phyloP scores from a whole-genome alignment of 2,797 vertebrate genomes.

The Eutrigla gurnardus region DNA sequence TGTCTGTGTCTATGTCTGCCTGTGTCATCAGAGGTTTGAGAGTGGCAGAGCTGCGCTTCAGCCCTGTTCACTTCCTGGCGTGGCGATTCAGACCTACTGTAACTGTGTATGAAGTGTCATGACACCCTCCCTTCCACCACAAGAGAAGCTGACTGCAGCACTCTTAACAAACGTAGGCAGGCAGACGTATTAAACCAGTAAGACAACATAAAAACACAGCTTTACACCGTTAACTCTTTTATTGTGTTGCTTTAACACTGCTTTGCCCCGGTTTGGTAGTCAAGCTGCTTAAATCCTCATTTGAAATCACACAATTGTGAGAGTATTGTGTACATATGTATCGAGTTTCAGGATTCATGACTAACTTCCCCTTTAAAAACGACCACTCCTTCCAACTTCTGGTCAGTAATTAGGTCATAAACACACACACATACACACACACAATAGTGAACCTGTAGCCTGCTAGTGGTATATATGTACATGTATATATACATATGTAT shows the following conservation, averaged over 20 bases:
- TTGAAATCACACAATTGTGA: neutral
- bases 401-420: constrained; percentile 39
- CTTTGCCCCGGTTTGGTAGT: neutral
- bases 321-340: neutral
- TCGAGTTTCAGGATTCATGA: constrained; percentile 21
- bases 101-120: constrained; percentile 43
- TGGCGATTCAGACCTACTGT: constrained; percentile 53
- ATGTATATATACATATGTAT: too few relatives aligned
- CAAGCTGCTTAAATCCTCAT: neutral
- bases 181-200: constrained; percentile 4
- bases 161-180: constrained; percentile 35
- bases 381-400: constrained; percentile 38
- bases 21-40: constrained; percentile 56
- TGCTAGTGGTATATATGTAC: too few relatives aligned
- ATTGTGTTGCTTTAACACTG: neutral
- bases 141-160: constrained; percentile 42
- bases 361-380: constrained; percentile 55
- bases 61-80: constrained; percentile 77
- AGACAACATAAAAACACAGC: neutral
- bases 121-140: constrained; percentile 72
- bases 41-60: constrained; percentile 38
- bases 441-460: neutral
- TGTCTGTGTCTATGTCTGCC: constrained; percentile 48
- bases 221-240: neutral
- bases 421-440: constrained; percentile 8